phyloP scores from a whole-genome alignment of 2,888 invertebrate species.

The Cacoxenus indagator region DNA sequence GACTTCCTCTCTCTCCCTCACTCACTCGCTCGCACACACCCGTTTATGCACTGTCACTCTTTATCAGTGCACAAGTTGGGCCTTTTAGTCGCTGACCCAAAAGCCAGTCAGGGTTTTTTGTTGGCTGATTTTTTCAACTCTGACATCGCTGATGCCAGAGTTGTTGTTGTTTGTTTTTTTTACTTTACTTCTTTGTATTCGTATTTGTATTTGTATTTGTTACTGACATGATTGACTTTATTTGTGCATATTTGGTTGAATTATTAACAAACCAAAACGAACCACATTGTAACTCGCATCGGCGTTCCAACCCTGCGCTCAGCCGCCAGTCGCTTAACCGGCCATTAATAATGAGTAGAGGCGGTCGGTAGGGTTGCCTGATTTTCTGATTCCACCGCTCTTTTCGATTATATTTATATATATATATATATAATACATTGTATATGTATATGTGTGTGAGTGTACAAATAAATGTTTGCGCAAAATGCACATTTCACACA shows the following conservation, averaged over 20 bases:
- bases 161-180: too few relatives aligned
- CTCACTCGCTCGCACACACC: background rate
- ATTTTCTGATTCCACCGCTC: background rate
- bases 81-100: constrained; percentile 1
- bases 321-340: background rate
- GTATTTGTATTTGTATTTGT: too few relatives aligned
- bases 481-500: background rate
- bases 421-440: background rate
- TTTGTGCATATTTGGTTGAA: constrained; percentile 57
- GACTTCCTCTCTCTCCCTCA: constrained; percentile 49
- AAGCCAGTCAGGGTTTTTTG: background rate
- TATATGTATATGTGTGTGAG: background rate
- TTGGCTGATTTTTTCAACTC: background rate
- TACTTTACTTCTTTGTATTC: too few relatives aligned
- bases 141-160: too few relatives aligned
- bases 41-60: background rate
- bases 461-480: background rate
- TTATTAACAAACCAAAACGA: constrained; percentile 50
- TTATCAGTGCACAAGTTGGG: background rate
- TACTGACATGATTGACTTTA: constrained; percentile 55
- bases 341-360: background rate
- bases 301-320: background rate
- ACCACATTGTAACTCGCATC: background rate
- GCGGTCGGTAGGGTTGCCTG: background rate
- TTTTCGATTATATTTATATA: too few relatives aligned